A percentile compares a stretch with the other conserved stretches of the same genome.
Conservation (phyloP, 2,113 vertebrate genomes). For the Pantherophis guttatus region DNA sequence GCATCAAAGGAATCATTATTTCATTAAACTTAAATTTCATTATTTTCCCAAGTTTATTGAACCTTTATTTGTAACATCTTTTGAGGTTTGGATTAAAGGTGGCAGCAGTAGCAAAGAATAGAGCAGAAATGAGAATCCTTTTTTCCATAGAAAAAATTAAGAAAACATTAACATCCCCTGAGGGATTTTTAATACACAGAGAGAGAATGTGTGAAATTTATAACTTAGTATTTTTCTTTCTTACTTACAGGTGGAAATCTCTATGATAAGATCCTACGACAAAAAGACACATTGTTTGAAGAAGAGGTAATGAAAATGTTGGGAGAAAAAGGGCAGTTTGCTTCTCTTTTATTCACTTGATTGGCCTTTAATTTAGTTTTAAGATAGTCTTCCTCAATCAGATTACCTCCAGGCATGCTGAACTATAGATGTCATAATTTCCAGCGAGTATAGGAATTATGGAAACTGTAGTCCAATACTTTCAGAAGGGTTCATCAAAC, state of each 20-base stretch:
- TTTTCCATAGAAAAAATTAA: slow-evolving; percentile 20
- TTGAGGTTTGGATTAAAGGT: not conserved
- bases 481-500: not conserved
- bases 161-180: slow-evolving; percentile 3
- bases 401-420: not conserved
- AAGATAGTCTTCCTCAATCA: not conserved
- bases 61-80: not conserved
- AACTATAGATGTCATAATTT: not conserved
- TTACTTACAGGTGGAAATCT: slow-evolving; percentile 88
- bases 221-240: slow-evolving; percentile 52
- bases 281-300: slow-evolving; percentile 87
- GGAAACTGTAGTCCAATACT: not conserved
- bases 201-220: slow-evolving; percentile 13
- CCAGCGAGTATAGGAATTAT: not conserved
- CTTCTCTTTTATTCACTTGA: slow-evolving; percentile 17
- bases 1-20: not conserved
- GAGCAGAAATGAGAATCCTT: not conserved
- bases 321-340: slow-evolving; percentile 23
- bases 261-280: slow-evolving; percentile 92
- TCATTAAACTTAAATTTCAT: not conserved
- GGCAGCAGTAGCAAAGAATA: slow-evolving; percentile 7
- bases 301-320: slow-evolving; percentile 81
- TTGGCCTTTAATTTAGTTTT: slow-evolving; percentile 22
- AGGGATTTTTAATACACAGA: not conserved
- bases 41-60: not conserved